Percentiles rank a stretch among this genome's conserved stretches.
Conservation (phyloP, 2,113 vertebrate species). For the Callipepla californica region DNA sequence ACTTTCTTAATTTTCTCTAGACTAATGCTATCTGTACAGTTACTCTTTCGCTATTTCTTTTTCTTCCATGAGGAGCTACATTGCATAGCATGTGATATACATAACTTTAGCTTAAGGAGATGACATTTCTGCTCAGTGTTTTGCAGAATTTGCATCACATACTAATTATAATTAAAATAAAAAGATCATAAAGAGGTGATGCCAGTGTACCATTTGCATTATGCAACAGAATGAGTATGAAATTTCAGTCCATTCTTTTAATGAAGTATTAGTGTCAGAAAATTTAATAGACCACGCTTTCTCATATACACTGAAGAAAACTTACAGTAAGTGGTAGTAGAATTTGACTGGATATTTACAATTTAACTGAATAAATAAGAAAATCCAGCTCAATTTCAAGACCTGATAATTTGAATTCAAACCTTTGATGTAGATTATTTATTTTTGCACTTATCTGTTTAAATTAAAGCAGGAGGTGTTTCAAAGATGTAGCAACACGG, state of each 20-base stretch:
- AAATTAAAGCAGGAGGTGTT: conserved; percentile 2
- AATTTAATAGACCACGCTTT: conserved; percentile 12
- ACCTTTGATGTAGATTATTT: conserved; percentile 27
- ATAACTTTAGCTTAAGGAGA: conserved; percentile 1
- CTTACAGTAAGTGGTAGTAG: not conserved
- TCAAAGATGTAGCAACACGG: conserved; percentile 16
- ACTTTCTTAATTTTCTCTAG: not conserved
- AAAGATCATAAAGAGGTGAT: conserved; percentile 35
- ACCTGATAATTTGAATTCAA: conserved; percentile 24
- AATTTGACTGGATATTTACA: not conserved
- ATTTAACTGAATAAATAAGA: not conserved
- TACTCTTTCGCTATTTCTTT: not conserved
- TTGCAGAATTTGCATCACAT: not conserved
- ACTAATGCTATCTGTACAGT: not conserved
- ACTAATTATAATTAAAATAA: conserved; percentile 29
- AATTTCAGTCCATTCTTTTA: conserved; percentile 47
- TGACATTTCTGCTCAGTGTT: not conserved
- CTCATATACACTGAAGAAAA: not conserved
- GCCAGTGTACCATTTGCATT: not conserved
- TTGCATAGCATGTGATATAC: not conserved
- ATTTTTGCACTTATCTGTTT: not conserved
- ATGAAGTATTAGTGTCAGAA: conserved; percentile 27
- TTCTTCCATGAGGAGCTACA: not conserved
- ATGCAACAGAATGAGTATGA: conserved; percentile 25
- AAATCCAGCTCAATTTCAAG: conserved; percentile 5